Percentiles rank a stretch among this genome's conserved stretches.
phyloP scores from a whole-genome alignment of 2,797 vertebrate species.

The Avahi laniger region DNA sequence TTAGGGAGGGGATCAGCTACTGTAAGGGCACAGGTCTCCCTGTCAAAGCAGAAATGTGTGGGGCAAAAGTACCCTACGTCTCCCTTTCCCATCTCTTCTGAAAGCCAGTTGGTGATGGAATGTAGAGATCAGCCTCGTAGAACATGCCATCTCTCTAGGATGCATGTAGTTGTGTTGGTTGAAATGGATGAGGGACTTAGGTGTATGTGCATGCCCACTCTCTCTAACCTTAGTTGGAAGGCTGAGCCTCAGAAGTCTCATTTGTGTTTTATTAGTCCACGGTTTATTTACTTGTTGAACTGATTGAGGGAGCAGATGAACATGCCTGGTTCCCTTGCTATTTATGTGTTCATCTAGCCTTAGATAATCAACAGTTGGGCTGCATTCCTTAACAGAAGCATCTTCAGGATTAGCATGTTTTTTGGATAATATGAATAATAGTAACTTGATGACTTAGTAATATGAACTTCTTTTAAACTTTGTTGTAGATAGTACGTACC shows the following conservation, averaged over 20 bases:
- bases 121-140: not conserved
- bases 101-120: not conserved
- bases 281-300: not conserved
- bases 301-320: not conserved
- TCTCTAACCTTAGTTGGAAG: not conserved
- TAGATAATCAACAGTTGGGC: constrained; percentile 21
- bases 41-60: not conserved
- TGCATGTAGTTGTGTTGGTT: not conserved
- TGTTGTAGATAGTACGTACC: constrained; percentile 90
- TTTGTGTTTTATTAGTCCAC: not conserved
- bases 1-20: not conserved
- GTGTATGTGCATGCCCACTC: not conserved
- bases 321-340: not conserved
- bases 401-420: not conserved
- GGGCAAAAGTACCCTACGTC: not conserved
- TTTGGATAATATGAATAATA: not conserved
- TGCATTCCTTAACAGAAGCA: not conserved
- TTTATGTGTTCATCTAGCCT: not conserved
- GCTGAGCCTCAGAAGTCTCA: not conserved
- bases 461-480: constrained; percentile 49
- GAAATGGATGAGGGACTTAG: not conserved
- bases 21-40: not conserved
- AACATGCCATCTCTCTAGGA: not conserved
- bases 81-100: not conserved
- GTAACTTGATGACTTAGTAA: constrained; percentile 6